These are phyloP conservation scores for Oligia fasciuncula DNA, from an alignment of 2,888 invertebrate species.

Conservation along the genomic window DNA sequence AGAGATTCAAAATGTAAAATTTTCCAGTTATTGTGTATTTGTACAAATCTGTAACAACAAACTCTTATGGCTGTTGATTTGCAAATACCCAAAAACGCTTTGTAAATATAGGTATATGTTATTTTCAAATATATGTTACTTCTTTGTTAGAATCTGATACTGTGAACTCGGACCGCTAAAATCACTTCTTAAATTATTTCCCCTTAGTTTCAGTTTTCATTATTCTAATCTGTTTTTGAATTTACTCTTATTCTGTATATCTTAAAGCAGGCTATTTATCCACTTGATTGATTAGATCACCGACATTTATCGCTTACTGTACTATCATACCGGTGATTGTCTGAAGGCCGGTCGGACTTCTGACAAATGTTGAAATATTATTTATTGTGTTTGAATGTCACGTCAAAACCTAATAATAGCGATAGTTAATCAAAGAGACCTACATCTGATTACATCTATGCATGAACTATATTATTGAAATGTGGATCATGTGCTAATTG, in stretches of 20 bases:
- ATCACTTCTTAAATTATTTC: background rate
- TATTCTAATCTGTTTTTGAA: background rate
- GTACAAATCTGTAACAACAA: background rate
- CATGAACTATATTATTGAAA: slow-evolving; percentile 31
- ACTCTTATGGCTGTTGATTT: background rate
- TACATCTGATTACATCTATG: slow-evolving; percentile 43
- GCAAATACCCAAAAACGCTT: background rate
- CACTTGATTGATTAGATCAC: slow-evolving; percentile 47
- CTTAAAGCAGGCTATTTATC: slow-evolving; percentile 1
- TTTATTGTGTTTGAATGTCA: slow-evolving; percentile 73
- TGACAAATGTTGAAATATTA: slow-evolving; percentile 70
- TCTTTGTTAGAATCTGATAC: background rate
- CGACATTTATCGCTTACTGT: slow-evolving; percentile 47
- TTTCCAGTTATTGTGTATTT: background rate
- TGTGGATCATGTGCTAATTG: slow-evolving; percentile 48
- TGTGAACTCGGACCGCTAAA: rapidly evolving
- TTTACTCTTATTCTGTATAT: background rate
- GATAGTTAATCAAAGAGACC: slow-evolving; percentile 47
- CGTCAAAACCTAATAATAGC: slow-evolving; percentile 49
- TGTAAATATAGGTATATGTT: background rate
- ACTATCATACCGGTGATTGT: slow-evolving; percentile 63
- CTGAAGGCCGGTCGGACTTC: slow-evolving; percentile 69
- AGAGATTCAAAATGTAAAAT: background rate
- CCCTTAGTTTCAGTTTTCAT: background rate
- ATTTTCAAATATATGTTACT: background rate